Evolutionary conservation across 2,797 vertebrate species (phyloP).

Genomic region (Enteromius mattozi): DNA sequence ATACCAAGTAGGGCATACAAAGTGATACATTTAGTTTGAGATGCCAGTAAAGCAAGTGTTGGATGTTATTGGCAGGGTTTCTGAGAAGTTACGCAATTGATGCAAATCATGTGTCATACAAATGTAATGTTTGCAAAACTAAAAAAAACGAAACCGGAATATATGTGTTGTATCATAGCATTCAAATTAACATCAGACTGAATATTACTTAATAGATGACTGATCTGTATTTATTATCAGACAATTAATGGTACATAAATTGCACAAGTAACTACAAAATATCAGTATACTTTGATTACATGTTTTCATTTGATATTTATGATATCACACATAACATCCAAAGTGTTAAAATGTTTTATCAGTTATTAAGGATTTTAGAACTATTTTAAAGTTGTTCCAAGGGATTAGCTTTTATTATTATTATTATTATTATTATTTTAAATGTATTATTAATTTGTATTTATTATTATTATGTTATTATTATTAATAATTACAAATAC

Average conservation of each 20-base stretch:
- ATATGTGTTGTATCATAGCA: neutral
- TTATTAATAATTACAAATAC: too few relatives aligned
- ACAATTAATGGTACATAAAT: neutral
- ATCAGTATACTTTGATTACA: too few relatives aligned
- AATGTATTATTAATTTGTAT: too few relatives aligned
- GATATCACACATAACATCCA: neutral
- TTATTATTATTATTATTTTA: too few relatives aligned
- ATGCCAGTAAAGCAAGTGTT: neutral
- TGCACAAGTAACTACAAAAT: neutral
- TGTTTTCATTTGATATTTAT: neutral
- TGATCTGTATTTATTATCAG: neutral
- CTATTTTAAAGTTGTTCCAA: neutral
- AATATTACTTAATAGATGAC: neutral
- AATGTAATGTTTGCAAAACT: neutral
- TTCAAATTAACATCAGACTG: neutral
- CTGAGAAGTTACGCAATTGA: neutral
- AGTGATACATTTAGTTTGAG: neutral
- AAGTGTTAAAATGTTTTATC: neutral
- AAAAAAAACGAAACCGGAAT: neutral
- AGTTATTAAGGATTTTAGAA: neutral
- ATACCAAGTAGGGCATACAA: neutral
- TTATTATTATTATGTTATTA: too few relatives aligned
- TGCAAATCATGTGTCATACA: neutral
- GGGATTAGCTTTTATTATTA: too few relatives aligned
- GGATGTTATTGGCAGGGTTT: neutral